Evolutionary conservation across 1,140 invertebrate genomes (phyloP), one percentile per base, ranked within the genome.

Genomic region (Macrosteles quadrilineatus): DNA sequence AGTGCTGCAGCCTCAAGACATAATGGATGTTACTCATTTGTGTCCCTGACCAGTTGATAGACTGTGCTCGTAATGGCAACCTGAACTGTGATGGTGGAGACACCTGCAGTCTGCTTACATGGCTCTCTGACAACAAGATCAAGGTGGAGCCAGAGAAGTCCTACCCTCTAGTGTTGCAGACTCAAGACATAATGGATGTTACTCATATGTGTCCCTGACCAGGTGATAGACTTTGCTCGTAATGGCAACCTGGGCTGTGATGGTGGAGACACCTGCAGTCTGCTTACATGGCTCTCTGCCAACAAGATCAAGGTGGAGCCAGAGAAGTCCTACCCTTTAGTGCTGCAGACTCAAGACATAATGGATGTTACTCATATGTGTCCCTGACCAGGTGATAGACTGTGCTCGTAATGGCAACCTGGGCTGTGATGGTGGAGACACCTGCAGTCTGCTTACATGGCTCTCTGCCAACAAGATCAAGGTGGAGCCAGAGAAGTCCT

Each of bases 381-480:
- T n/a, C n/a, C n/a, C n/a, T n/a, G n/a, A n/a, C n/a, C n/a, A n/a
- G n/a, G n/a, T n/a, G n/a, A n/a, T n/a, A n/a, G n/a, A n/a, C n/a
- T 96, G 94, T 81, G 87, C 92, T 1, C 81, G 81, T 30, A 82
- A 87, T 50, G 86, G 86, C 45, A 92, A 93, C 80, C 82, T 83
- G 68, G 93, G 93, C 0, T 96, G 94, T 78, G 76, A 84, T 4
- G 94, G 94, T 45, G 93, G 94, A 30, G 91, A 95, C 77, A 91
- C 90, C 66, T 95, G 91, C 76, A 81, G 82, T 67, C 83, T 93
- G 19, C 78, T 94, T 0, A 76, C 85, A 0, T 95, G 93, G 93
- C 75, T 95, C 55, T 71, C 81, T 17, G 73, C 79, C 47, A 85
- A 85, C 69, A 85, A 87, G 66, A 80, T 86, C 3, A 76, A 79